Evolutionary conservation across 2,113 vertebrate species (phyloP), one percentile per base, ranked within the genome.

Genomic region (Polypterus senegalus): DNA sequence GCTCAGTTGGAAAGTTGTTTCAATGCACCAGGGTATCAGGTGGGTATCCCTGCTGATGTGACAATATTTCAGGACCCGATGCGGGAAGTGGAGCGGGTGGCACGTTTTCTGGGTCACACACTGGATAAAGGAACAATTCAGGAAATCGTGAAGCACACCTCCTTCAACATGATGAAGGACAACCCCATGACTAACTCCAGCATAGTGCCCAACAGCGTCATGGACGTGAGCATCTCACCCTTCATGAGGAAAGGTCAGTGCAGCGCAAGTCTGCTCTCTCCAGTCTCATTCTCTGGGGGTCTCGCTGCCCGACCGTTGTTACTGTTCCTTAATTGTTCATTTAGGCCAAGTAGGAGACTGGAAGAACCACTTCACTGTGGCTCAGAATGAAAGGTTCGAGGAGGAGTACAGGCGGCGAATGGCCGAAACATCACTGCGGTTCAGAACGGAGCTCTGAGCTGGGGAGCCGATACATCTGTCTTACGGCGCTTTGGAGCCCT

Each of bases 191-290:
- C 61, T 43, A 72, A 72, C 43, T 69, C 69, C 27, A 57, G 47
- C 54, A 62, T 63, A 0, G 4, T 64, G 1, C 68, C 68, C 4
- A 10, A 46, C 5, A 62, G 59, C 1, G 3, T 68, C 0, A 74
- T 86, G 77, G 69, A 86, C 62, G 72, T 73, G 1, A 75, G 63
- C 11, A 67, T 83, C 60, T 85, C 81, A 54, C 76, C 79, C 8
- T 86, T 86, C 67, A 78, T 86, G 75, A 77, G 84, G 46, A 86
- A 85, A 81, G 84, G 83, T 86, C 65, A 61, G 57, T 4, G n/a
- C 27, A 27, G 27, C 27, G 1, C 27, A 27, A 27, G 27, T 27
- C 6, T 27, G 27, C 27, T 27, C 1, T 27, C 27, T 27, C 27
- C 27, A 27, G 27, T 27, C 27, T 27, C 27, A 27, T 27, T 27